Conservation (phyloP, 2,888 invertebrate species). For the Acanthosepion pharaonis region DNA sequence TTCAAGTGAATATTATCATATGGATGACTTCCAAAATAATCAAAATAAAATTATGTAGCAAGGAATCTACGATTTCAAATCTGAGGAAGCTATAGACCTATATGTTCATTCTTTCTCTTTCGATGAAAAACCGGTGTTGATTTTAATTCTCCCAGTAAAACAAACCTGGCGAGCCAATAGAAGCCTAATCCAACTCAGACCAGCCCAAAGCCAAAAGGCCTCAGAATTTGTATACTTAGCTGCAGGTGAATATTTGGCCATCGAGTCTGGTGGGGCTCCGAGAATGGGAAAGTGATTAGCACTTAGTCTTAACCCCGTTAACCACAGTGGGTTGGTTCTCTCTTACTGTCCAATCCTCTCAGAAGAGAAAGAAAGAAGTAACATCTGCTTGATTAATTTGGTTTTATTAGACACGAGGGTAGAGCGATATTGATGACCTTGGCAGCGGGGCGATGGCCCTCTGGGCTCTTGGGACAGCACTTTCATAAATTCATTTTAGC, state of each 20-base stretch:
- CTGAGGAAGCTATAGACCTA: neutral
- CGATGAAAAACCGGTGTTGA: neutral
- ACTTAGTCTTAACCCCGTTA: neutral
- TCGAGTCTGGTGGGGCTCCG: neutral
- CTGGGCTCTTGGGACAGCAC: neutral
- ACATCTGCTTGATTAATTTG: constrained; percentile 1
- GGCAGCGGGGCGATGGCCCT: neutral
- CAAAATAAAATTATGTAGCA: too few species aligned
- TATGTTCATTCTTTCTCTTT: neutral
- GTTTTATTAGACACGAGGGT: neutral
- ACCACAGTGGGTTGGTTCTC: neutral
- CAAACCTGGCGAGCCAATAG: neutral
- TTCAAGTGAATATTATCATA: too few species aligned
- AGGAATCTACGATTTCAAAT: too few species aligned
- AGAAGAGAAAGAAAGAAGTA: neutral
- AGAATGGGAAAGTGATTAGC: constrained; percentile 33
- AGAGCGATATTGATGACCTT: neutral
- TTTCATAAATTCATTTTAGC: neutral
- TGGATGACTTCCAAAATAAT: too few species aligned
- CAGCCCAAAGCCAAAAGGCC: neutral
- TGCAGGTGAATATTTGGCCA: constrained; percentile 6
- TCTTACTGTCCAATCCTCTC: neutral
- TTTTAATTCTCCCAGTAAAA: neutral
- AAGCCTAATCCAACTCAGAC: neutral
- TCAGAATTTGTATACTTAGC: neutral